A percentile compares a stretch with the other conserved stretches of the same genome.
These are phyloP conservation scores for Pseudococcus viburni DNA, from an alignment of 2,888 invertebrate species.

Conservation along the genomic window DNA sequence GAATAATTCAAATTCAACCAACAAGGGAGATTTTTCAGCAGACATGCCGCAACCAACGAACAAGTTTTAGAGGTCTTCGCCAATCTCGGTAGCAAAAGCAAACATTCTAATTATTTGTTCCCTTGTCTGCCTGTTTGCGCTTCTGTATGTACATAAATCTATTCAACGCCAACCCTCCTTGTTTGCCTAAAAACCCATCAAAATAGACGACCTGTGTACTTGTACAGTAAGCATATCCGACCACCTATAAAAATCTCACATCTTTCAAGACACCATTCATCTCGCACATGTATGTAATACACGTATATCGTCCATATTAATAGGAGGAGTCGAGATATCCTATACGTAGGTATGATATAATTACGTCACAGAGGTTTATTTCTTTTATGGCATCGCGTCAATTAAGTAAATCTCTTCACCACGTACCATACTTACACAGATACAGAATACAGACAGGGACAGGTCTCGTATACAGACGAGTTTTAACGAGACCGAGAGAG, in stretches of 20 bases:
- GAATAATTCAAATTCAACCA: no score
- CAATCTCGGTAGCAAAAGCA: neutral
- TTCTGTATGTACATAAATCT: neutral
- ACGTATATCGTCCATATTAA: slow-evolving; percentile 14
- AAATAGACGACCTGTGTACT: neutral
- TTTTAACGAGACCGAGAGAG: neutral
- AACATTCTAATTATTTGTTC: slow-evolving; percentile 15
- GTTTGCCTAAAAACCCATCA: neutral
- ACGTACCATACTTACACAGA: neutral
- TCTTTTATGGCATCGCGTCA: slow-evolving; percentile 13
- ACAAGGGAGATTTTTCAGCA: no score
- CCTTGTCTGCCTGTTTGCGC: neutral
- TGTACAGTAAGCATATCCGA: neutral
- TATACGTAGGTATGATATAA: neutral
- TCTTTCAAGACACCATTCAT: slow-evolving; percentile 8
- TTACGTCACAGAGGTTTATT: neutral
- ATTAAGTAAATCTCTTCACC: slow-evolving; percentile 6
- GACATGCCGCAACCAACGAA: no score
- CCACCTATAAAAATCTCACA: slow-evolving; percentile 5
- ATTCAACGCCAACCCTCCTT: slow-evolving; percentile 24
- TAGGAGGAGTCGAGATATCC: neutral
- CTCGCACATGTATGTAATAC: neutral
- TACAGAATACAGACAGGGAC: neutral
- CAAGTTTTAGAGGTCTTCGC: neutral
- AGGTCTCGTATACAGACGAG: neutral